Conservation (phyloP, 2,113 vertebrate species). For the Podarcis cretensis region DNA sequence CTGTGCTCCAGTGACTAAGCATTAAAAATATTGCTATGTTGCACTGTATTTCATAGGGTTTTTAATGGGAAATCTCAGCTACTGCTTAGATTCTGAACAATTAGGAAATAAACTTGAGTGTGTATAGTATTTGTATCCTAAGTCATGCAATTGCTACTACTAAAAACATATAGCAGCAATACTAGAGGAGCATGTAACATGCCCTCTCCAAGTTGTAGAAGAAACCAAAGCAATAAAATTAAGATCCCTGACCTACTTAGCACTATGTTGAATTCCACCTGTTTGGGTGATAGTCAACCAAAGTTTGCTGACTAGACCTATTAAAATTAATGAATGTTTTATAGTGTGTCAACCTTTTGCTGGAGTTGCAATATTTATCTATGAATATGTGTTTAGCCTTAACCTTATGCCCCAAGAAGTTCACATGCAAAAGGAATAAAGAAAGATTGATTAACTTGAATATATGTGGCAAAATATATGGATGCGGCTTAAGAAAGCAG, state of each 20-base stretch:
- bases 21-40: background rate
- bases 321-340: too few relatives aligned
- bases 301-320: too few relatives aligned
- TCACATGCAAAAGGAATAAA: too few relatives aligned
- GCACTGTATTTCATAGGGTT: background rate
- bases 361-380: background rate
- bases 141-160: background rate
- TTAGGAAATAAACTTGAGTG: background rate
- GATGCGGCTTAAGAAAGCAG: too few relatives aligned
- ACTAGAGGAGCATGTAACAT: background rate
- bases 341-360: background rate
- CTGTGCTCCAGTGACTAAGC: background rate
- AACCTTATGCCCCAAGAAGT: too few relatives aligned
- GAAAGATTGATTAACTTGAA: too few relatives aligned
- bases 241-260: background rate
- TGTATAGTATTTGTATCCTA: background rate
- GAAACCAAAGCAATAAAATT: background rate
- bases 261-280: too few relatives aligned
- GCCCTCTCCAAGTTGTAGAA: background rate
- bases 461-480: too few relatives aligned
- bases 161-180: background rate
- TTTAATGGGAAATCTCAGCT: background rate
- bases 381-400: too few relatives aligned
- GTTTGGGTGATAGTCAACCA: too few relatives aligned
- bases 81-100: background rate